phyloP scores from a whole-genome alignment of 2,113 vertebrate genomes.

The Dasyornis broadbenti region DNA sequence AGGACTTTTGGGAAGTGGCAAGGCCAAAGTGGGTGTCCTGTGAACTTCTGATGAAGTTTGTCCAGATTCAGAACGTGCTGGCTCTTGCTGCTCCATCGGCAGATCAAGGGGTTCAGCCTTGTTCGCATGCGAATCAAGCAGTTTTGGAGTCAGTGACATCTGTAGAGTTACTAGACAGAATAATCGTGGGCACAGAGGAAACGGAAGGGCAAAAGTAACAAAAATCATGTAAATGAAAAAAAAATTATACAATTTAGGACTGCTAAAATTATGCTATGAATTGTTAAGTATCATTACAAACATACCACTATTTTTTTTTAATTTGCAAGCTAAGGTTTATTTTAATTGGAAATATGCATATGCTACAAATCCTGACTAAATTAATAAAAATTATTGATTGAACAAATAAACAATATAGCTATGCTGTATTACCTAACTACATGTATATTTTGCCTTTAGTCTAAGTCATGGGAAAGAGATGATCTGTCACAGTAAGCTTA shows the following conservation, averaged over 20 bases:
- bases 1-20: constrained; percentile 71
- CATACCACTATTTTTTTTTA: neutral
- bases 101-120: constrained; percentile 49
- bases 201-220: constrained; percentile 56
- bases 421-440: neutral
- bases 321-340: constrained; percentile 24
- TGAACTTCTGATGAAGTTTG: constrained; percentile 60
- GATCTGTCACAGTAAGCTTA: neutral
- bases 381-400: neutral
- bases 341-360: neutral
- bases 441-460: neutral
- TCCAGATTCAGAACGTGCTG: constrained; percentile 64
- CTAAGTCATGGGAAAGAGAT: neutral
- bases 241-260: constrained; percentile 9
- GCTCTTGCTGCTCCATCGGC: constrained; percentile 48
- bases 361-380: neutral
- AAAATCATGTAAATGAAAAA: constrained; percentile 41
- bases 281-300: constrained; percentile 28
- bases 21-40: constrained; percentile 67
- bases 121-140: constrained; percentile 67
- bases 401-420: neutral
- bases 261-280: constrained; percentile 24
- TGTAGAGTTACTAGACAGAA: constrained; percentile 76
- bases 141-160: constrained; percentile 76
- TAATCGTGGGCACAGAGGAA: constrained; percentile 71